Evolutionary conservation across 2,797 vertebrate genomes (phyloP), one percentile per base, ranked within the genome.

Genomic region (Coranthus polyacanthus): DNA sequence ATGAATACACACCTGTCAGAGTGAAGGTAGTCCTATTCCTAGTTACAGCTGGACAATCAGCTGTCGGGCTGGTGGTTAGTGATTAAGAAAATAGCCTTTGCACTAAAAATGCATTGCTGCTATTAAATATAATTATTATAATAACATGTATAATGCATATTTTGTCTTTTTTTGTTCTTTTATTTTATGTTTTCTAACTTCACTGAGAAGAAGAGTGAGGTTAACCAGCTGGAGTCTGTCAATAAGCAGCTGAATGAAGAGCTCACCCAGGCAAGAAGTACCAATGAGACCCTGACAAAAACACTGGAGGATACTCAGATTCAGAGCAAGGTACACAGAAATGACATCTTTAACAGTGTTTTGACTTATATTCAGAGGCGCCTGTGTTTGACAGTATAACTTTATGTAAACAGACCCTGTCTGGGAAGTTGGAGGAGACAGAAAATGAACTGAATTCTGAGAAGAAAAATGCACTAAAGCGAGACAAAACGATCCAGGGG

Each of bases 401-500:
- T 51, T 54, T 54, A 3, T 93, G 65, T 92, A 1, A 71, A 89
- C 91, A 98, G 96, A 87, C 51, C 17, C 88, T 98, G 74, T 93
- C 93, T 61, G 91, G 92, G 50, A 94, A 94, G 63, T 86, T 98
- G 18, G 94, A 94, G 59, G 95, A 96, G 72, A 95, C 82, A 47
- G 96, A 97, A 79, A 91, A 89, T 53, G 95, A 96, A 78, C 92
- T 98, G 64, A 87, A 84, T 77, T 85, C 88, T 12, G 96, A 98
- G 80, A 97, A 93, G 93, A 97, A 95, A 90, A 99, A 99, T 76
- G 88, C 94, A 72, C 77, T 98, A 79, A 99, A 99, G 87, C 92
- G 97, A 84, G 97, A 99, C 89, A 99, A 98, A 94, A 96, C 97
- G 22, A 99, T 99, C 86, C 98, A 99, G 86, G 98, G 98, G 3